Conservation (phyloP, 37 sponge, comb jelly and placozoan species). For the Mnemiopsis leidyi region DNA sequence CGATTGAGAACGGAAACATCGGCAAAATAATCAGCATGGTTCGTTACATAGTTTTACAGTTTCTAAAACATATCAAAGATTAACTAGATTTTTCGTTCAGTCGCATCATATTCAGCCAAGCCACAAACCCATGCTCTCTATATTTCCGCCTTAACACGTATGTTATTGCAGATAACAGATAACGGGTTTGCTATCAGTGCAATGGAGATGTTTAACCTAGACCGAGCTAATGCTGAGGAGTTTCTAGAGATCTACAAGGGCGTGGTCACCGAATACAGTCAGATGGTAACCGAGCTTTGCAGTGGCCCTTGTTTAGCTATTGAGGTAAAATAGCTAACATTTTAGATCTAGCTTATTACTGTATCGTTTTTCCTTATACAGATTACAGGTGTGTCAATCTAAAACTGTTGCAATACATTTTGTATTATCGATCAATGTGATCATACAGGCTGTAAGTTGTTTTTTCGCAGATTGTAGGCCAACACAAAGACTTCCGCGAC, state of each 20-base stretch:
- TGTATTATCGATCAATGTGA: too few species aligned
- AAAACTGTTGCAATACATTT: too few species aligned
- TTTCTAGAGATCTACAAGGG: conserved; percentile 95
- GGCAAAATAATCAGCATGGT: conserved; percentile 84
- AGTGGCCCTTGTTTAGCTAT: conserved; percentile 97
- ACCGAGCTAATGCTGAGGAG: conserved; percentile 88
- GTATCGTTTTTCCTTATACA: too few species aligned
- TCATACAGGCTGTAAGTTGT: too few species aligned
- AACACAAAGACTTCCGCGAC: conserved; percentile 77
- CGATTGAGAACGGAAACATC: conserved; percentile 76
- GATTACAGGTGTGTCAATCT: too few species aligned
- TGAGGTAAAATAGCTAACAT: conserved; percentile 82
- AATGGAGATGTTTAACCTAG: conserved; percentile 76
- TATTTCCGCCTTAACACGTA: too few species aligned
- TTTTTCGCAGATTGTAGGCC: conserved; percentile 64
- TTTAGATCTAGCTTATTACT: too few species aligned
- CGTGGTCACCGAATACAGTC: conserved; percentile 88
- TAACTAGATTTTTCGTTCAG: too few species aligned
- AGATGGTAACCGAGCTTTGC: conserved; percentile 87
- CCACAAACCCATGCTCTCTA: too few species aligned
- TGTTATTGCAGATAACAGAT: conserved; percentile 6
- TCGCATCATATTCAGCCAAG: too few species aligned
- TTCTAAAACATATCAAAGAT: too few species aligned
- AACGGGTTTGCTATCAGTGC: conserved; percentile 68
- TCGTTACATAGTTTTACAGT: too few species aligned